Percentiles rank a stretch among this genome's conserved stretches.
Conservation (phyloP, 2,888 invertebrate genomes). For the Tenthredo mesomela region DNA sequence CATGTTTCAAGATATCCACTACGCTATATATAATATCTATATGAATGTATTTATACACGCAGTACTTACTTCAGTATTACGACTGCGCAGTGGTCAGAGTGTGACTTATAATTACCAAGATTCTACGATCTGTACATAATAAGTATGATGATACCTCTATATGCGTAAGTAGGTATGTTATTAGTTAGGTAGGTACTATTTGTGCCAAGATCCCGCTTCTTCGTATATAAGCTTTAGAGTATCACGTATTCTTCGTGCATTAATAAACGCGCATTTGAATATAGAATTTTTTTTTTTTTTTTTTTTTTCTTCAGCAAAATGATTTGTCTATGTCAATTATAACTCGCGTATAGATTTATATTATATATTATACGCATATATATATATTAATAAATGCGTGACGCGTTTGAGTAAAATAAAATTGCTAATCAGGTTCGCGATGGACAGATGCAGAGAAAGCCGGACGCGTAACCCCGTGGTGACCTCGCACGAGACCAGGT, state of each 20-base stretch:
- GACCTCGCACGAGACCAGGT: conserved; percentile 55
- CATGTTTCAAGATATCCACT: conserved; percentile 27
- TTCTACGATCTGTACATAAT: conserved; percentile 31
- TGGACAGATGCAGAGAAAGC: conserved; percentile 60
- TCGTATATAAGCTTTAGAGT: neutral
- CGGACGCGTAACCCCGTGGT: conserved; percentile 59
- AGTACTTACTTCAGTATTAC: conserved; percentile 13
- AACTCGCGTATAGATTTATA: neutral
- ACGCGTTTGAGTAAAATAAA: conserved; percentile 28
- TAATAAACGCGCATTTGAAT: conserved; percentile 10
- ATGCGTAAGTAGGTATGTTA: conserved; percentile 20
- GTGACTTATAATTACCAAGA: conserved; percentile 46
- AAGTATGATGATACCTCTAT: conserved; percentile 23
- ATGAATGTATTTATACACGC: conserved; percentile 19
- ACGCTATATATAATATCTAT: neutral
- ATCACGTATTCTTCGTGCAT: conserved; percentile 3
- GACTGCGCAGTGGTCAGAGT: neutral
- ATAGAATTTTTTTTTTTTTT: neutral
- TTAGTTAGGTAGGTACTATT: conserved; percentile 39
- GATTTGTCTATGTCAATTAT: conserved; percentile 25
- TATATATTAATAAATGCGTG: neutral
- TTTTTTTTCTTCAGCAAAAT: neutral
- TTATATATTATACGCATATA: neutral
- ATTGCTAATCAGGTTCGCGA: conserved; percentile 53
- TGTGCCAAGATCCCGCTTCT: conserved; percentile 24